Evolutionary conservation across 2,888 invertebrate species (phyloP).

Genomic region (Scaeva pyrastri): DNA sequence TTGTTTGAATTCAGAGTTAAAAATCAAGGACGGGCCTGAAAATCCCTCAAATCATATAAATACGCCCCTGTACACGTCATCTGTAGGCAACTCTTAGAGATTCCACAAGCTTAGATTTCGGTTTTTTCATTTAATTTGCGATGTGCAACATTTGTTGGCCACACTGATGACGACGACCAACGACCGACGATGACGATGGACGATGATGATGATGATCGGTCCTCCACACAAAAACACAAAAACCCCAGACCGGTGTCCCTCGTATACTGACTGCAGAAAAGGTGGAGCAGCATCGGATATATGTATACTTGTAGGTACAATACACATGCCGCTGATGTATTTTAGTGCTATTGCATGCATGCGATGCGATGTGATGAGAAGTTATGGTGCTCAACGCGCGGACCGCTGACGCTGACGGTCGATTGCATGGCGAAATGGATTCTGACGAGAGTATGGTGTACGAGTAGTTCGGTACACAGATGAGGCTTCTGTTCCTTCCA

Average conservation of each 20-base stretch:
- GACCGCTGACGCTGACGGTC: neutral
- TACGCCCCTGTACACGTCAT: slow-evolving; percentile 5
- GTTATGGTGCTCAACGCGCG: slow-evolving; percentile 63
- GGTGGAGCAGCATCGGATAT: slow-evolving; percentile 48
- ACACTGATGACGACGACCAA: slow-evolving; percentile 64
- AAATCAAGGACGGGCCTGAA: neutral
- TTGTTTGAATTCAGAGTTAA: no score
- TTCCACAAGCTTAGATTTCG: slow-evolving; percentile 68
- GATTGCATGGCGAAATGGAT: slow-evolving; percentile 49
- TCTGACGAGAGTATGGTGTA: slow-evolving; percentile 46
- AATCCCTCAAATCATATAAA: neutral
- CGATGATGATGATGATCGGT: slow-evolving; percentile 66
- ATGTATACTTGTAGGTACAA: neutral
- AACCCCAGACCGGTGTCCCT: slow-evolving; percentile 33
- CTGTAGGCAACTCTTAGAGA: slow-evolving; percentile 35
- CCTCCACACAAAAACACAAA: slow-evolving; percentile 10
- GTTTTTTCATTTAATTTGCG: slow-evolving; percentile 75
- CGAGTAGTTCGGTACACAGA: slow-evolving; percentile 18
- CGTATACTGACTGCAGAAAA: slow-evolving; percentile 25
- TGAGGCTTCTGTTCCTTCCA: slow-evolving; percentile 64
- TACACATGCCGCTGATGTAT: slow-evolving; percentile 70
- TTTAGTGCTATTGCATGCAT: slow-evolving; percentile 75
- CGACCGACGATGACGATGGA: no score
- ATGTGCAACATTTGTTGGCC: slow-evolving; percentile 74
- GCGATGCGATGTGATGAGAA: slow-evolving; percentile 69